These are phyloP conservation scores for Zaprionus lachaisei DNA, from an alignment of 1,140 invertebrate genomes.

Conservation along the genomic window DNA sequence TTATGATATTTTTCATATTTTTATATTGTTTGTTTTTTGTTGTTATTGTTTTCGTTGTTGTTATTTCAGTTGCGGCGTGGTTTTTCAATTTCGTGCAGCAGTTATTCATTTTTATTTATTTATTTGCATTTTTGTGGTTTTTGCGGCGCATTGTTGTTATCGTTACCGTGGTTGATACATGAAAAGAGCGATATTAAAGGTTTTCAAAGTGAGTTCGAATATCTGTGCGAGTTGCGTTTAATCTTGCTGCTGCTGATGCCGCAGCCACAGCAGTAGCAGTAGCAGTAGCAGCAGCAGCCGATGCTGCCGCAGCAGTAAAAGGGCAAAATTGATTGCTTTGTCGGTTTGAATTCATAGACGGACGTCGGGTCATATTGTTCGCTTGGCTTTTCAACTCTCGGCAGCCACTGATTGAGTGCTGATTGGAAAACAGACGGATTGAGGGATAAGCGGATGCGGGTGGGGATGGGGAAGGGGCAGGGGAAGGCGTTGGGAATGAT, in stretches of 20 bases:
- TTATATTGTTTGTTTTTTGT: slow-evolving; percentile 3
- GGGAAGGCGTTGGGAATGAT: slow-evolving; percentile 3
- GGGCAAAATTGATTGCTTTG: slow-evolving; percentile 78
- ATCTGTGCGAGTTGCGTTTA: slow-evolving; percentile 58
- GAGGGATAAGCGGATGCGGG: slow-evolving; percentile 27
- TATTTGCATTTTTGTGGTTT: slow-evolving; percentile 74
- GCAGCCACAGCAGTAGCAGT: slow-evolving; percentile 14
- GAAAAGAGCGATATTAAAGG: slow-evolving; percentile 66
- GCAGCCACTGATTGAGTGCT: slow-evolving; percentile 77
- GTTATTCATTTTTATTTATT: slow-evolving; percentile 66
- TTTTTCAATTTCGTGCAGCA: slow-evolving; percentile 64
- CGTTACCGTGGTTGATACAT: slow-evolving; percentile 62
- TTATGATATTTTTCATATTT: slow-evolving; percentile 30
- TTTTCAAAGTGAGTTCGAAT: slow-evolving; percentile 57
- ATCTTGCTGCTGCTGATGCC: slow-evolving; percentile 56
- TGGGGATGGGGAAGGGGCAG: background rate
- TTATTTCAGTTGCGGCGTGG: slow-evolving; percentile 31
- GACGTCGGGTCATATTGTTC: slow-evolving; percentile 69
- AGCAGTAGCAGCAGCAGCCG: slow-evolving; percentile 30
- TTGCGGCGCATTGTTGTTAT: slow-evolving; percentile 64
- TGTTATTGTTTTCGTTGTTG: slow-evolving; percentile 47
- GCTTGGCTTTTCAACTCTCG: slow-evolving; percentile 59
- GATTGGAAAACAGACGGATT: slow-evolving; percentile 73
- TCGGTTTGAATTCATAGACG: slow-evolving; percentile 68
- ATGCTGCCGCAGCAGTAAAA: slow-evolving; percentile 9